Evolutionary conservation across 2,888 invertebrate species (phyloP), one percentile per base, ranked within the genome.

Genomic region (Gandaritis pyraliata): DNA sequence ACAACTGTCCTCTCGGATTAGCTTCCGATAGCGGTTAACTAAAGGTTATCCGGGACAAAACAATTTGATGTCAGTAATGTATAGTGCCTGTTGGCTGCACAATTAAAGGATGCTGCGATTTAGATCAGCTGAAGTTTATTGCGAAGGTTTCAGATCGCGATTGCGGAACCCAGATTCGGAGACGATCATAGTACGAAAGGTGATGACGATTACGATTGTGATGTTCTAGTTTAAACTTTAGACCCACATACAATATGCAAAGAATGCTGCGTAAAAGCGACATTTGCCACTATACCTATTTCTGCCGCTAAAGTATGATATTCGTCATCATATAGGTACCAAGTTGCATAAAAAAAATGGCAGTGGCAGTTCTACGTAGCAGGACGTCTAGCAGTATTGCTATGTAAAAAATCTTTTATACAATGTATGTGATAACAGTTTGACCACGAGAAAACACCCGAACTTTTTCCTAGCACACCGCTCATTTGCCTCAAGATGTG

Each of bases 41-140:
- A 72, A 70, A 70, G 72, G 72, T 72, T 68, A 70, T 62, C 64
- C 54, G 49, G 59, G 56, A 68, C 58, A 60, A 60, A 61, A 65
- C 62, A 63, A 66, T 66, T 67, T 65, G 60, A 67, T 64, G 64
- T 38, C 56, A 45, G 64, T 60, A 59, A 64, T 64, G 55, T 64
- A 59, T 59, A 56, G 59, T 49, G 52, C 33, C 56, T 53, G 58
- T 61, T 45, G 29, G 16, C 56, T 15, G 39, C 56, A 56, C 64
- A 64, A 64, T 64, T 57, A 59, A 64, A 64, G 63, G 63, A 56
- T 55, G 56, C 23, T 33, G 60, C 55, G 60, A 55, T 55, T 61
- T 55, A 29, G 55, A 46, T 46, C 55, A 38, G 16, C 15, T 11
- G 43, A 36, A 39, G 60, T 61, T 55, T 55, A 55, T 60, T 36